Evolutionary conservation across 2,888 invertebrate species (phyloP).

Genomic region (Lepeophtheirus nordmannii): DNA sequence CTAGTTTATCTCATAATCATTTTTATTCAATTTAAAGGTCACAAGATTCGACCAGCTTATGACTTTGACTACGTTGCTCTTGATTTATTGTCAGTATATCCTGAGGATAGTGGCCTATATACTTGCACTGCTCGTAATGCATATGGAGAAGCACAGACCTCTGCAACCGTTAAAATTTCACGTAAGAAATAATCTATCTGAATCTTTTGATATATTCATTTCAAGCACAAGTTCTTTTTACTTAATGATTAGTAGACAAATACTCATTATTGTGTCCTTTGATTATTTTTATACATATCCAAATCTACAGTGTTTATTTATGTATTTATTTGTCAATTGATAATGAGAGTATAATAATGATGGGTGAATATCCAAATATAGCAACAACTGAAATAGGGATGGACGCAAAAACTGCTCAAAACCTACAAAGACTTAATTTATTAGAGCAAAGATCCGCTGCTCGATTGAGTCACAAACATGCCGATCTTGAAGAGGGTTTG

Average conservation of each 20-base stretch:
- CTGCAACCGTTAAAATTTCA: conserved; percentile 71
- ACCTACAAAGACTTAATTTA: neutral
- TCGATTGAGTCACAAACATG: conserved; percentile 47
- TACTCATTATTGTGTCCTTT: neutral
- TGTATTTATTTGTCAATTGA: no score
- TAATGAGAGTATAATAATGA: no score
- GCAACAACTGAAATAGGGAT: neutral
- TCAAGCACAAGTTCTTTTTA: neutral
- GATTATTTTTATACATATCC: no score
- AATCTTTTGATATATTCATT: neutral
- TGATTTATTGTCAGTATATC: conserved; percentile 85
- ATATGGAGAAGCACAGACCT: conserved; percentile 82
- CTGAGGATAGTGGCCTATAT: conserved; percentile 92
- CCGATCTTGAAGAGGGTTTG: conserved; percentile 46
- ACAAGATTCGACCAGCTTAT: conserved; percentile 84
- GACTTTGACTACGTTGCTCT: conserved; percentile 95
- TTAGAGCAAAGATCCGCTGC: conserved; percentile 12
- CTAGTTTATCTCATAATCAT: neutral
- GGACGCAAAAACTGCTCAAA: conserved; percentile 7
- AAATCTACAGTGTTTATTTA: no score
- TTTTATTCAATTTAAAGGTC: conserved; percentile 33
- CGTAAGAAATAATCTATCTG: conserved; percentile 31
- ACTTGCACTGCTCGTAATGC: conserved; percentile 87
- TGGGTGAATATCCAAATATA: neutral
- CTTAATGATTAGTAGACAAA: neutral